phyloP scores from a whole-genome alignment of 2,113 vertebrate genomes.

The Castor canadensis region DNA sequence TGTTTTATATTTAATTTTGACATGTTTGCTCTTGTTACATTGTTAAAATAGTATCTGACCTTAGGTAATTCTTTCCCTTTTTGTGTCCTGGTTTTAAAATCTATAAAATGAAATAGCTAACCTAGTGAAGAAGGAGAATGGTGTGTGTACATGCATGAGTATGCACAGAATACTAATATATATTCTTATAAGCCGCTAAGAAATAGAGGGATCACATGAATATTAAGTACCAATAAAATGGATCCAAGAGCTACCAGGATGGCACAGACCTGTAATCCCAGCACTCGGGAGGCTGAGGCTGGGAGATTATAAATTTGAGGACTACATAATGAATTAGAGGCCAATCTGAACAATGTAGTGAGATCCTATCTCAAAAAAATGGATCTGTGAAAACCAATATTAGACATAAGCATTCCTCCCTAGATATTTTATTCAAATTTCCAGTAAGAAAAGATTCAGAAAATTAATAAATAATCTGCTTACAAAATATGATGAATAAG shows the following conservation, averaged over 20 bases:
- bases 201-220: background rate
- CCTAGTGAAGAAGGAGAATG: background rate
- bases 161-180: background rate
- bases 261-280: no score
- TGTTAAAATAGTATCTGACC: background rate
- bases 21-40: background rate
- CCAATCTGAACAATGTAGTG: no score
- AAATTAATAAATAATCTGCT: constrained; percentile 21
- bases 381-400: background rate
- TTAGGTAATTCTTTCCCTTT: background rate
- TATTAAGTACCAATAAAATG: background rate
- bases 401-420: background rate
- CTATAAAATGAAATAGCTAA: background rate
- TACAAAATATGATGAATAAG: background rate
- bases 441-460: constrained; percentile 5
- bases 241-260: no score
- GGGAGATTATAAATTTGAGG: no score
- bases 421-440: constrained; percentile 31
- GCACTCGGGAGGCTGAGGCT: no score
- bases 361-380: background rate
- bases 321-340: no score
- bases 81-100: background rate
- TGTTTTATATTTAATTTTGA: background rate
- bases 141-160: no score
- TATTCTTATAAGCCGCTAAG: background rate